These are phyloP conservation scores for Linnaemya tessellans DNA, from an alignment of 2,888 invertebrate genomes.

Conservation along the genomic window DNA sequence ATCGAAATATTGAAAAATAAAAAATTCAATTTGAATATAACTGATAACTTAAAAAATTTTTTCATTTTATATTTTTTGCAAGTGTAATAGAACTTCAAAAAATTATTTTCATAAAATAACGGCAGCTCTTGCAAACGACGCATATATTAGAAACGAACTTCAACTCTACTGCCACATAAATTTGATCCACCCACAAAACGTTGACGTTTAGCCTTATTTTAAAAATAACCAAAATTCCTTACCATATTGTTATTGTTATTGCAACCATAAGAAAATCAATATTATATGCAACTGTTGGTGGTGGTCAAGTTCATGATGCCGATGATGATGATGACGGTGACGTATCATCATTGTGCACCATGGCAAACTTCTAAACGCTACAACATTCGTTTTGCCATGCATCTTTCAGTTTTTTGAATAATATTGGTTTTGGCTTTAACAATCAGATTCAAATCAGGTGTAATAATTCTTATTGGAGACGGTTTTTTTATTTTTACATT, in stretches of 20 bases:
- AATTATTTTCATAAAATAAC: conserved; percentile 22
- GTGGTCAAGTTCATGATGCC: conserved; percentile 81
- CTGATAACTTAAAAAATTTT: background rate
- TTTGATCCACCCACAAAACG: conserved; percentile 77
- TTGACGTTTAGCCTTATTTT: conserved; percentile 72
- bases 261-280: conserved; percentile 70
- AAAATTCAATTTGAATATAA: too few relatives aligned
- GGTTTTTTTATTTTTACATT: conserved; percentile 69
- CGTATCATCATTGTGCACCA: conserved; percentile 20
- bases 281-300: conserved; percentile 70
- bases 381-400: conserved; percentile 57
- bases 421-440: conserved; percentile 64
- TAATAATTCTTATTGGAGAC: conserved; percentile 83
- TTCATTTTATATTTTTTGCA: background rate
- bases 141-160: conserved; percentile 39
- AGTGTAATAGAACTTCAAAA: background rate
- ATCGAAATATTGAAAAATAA: too few relatives aligned
- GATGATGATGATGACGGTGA: conserved; percentile 72
- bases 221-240: conserved; percentile 1
- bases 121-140: conserved; percentile 54
- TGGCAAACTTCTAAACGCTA: background rate
- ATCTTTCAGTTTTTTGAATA: conserved; percentile 57
- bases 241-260: background rate
- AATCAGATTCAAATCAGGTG: conserved; percentile 83
- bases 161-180: conserved; percentile 51